These are phyloP conservation scores for Sinosuthora webbiana DNA, from an alignment of 2,113 vertebrate genomes.

Conservation along the genomic window DNA sequence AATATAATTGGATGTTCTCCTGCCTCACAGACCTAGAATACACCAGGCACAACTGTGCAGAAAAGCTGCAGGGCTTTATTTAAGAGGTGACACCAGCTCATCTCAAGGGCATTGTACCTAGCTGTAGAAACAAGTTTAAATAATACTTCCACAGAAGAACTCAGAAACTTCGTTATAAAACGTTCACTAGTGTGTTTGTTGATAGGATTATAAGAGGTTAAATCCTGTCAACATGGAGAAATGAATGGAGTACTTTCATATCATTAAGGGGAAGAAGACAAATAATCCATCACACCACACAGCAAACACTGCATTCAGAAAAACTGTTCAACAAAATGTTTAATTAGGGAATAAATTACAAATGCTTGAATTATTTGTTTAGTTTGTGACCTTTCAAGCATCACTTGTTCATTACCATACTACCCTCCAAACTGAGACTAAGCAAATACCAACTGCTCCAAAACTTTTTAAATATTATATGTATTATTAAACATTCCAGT, in stretches of 20 bases:
- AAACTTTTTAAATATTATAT: not conserved
- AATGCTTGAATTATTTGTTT: not conserved
- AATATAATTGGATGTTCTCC: not conserved
- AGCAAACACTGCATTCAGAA: not conserved
- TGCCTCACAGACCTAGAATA: not conserved
- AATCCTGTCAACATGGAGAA: not conserved
- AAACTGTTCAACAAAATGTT: not conserved
- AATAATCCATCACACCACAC: not conserved
- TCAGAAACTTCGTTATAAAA: not conserved
- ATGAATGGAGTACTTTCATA: not conserved
- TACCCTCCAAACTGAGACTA: not conserved
- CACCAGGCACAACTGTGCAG: not conserved
- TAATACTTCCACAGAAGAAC: not conserved
- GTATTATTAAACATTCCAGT: not conserved
- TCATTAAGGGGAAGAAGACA: not conserved
- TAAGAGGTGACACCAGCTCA: not conserved
- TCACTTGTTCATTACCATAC: not conserved
- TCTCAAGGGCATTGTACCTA: not conserved
- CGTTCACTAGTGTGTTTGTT: not conserved
- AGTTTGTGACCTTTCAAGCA: conserved; percentile 41
- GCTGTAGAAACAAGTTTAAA: not conserved
- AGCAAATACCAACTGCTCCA: not conserved
- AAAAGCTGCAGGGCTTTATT: not conserved
- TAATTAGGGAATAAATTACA: not conserved
- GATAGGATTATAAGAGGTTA: not conserved